Conservation (phyloP, 92 coral and sea anemone species). For the Scolanthus callimorphus region DNA sequence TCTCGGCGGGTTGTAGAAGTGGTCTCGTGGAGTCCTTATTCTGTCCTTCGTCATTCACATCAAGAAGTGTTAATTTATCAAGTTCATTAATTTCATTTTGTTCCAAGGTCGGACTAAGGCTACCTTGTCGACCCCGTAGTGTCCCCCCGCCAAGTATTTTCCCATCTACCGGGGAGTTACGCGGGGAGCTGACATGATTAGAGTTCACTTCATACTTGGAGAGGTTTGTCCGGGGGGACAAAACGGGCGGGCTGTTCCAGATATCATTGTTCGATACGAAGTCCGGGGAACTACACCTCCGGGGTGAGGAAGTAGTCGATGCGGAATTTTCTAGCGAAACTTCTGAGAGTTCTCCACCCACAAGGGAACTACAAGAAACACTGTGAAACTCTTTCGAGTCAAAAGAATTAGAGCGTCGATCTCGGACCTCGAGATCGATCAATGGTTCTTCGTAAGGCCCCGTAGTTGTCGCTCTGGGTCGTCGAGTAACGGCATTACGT, state of each 20-base stretch:
- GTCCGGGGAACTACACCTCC: slow-evolving; percentile 47
- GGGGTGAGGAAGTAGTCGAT: slow-evolving; percentile 23
- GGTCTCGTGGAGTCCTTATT: slow-evolving; percentile 65
- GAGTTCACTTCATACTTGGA: slow-evolving; percentile 50
- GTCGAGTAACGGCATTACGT: slow-evolving; percentile 18
- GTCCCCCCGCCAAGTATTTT: slow-evolving; percentile 36
- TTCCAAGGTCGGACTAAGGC: slow-evolving; percentile 47
- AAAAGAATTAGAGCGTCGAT: slow-evolving; percentile 71
- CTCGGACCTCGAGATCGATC: slow-evolving; percentile 66
- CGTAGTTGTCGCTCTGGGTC: slow-evolving; percentile 28
- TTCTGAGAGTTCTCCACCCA: slow-evolving; percentile 19
- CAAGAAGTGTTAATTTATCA: slow-evolving; percentile 62
- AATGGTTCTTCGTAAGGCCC: slow-evolving; percentile 33
- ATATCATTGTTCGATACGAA: slow-evolving; percentile 19
- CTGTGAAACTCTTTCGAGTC: slow-evolving; percentile 60
- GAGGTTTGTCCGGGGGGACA: slow-evolving; percentile 59
- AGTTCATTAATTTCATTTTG: slow-evolving; percentile 39
- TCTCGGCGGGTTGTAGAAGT: slow-evolving; percentile 46
- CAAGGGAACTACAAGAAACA: slow-evolving; percentile 11
- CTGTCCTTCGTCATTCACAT: slow-evolving; percentile 73
- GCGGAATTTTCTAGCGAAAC: slow-evolving; percentile 26
- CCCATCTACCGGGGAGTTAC: slow-evolving; percentile 26
- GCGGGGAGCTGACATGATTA: slow-evolving; percentile 21
- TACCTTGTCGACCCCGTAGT: slow-evolving; percentile 58
- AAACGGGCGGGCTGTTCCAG: slow-evolving; percentile 66